These are phyloP conservation scores for Caenorhabditis brenneri DNA, from an alignment of 1,140 invertebrate species.

Conservation along the genomic window DNA sequence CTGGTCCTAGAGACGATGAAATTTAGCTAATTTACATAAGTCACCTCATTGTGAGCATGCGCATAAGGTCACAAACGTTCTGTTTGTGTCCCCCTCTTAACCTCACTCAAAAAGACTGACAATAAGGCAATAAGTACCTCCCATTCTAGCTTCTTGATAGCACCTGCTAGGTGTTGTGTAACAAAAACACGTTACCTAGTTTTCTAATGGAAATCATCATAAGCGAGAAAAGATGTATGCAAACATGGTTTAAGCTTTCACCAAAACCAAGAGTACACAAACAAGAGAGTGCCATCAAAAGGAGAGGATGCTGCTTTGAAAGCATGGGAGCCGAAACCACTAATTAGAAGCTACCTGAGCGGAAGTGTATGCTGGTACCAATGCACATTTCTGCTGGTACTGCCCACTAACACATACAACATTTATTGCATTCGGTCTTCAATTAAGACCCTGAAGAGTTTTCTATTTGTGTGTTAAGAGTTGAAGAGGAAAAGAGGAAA, in stretches of 20 bases:
- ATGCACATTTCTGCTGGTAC: not conserved
- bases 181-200: not conserved
- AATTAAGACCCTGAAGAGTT: constrained; percentile 15
- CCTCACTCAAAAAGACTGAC: constrained; percentile 12
- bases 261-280: not conserved
- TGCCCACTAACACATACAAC: not conserved
- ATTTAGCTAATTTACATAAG: constrained; percentile 41
- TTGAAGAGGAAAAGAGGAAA: not conserved
- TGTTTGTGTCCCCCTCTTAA: constrained; percentile 4
- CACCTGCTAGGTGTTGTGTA: constrained; percentile 39
- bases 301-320: not conserved
- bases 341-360: constrained; percentile 41
- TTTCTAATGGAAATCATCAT: constrained; percentile 3
- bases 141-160: not conserved
- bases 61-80: constrained; percentile 8
- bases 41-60: constrained; percentile 38
- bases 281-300: constrained; percentile 16
- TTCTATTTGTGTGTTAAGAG: not conserved
- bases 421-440: constrained; percentile 30
- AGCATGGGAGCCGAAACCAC: constrained; percentile 22
- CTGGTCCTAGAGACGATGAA: constrained; percentile 11
- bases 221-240: constrained; percentile 13
- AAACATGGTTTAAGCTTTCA: constrained; percentile 20
- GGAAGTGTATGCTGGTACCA: not conserved
- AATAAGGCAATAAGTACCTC: not conserved